phyloP scores from a whole-genome alignment of 2,113 vertebrate genomes.

The Vicugna pacos region DNA sequence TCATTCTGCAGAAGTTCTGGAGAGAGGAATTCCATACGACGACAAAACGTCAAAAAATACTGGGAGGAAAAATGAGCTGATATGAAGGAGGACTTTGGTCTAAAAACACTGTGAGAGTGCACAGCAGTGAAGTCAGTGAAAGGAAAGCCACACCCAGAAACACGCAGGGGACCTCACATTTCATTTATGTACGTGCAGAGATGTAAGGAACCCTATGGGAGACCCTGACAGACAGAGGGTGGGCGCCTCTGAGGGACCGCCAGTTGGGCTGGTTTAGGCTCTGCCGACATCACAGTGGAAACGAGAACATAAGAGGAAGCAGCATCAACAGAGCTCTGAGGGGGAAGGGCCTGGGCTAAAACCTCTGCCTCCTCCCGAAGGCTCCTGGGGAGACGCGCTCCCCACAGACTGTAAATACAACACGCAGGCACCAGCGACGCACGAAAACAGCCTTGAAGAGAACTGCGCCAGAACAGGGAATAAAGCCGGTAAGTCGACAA shows the following conservation, averaged over 20 bases:
- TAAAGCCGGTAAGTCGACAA: not conserved
- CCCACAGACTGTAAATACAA: not conserved
- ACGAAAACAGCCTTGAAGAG: not conserved
- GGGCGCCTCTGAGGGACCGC: not conserved
- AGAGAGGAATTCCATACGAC: not conserved
- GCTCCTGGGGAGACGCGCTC: not conserved
- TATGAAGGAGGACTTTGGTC: not conserved
- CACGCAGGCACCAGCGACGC: not conserved
- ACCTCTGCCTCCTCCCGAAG: not conserved
- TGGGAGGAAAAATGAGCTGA: not conserved
- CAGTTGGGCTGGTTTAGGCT: not conserved
- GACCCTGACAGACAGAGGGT: not conserved
- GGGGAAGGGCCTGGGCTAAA: not conserved
- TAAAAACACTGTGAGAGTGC: not conserved
- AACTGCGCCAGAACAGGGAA: not conserved
- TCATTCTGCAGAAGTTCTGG: not conserved
- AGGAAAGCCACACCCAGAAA: not conserved
- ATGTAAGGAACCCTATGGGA: not conserved
- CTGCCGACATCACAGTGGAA: not conserved
- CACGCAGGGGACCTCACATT: not conserved
- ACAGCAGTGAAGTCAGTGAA: not conserved
- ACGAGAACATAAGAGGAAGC: not conserved
- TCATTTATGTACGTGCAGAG: not conserved
- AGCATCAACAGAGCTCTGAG: not conserved
- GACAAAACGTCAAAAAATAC: not conserved